A percentile compares a stretch with the other conserved stretches of the same genome.
These are phyloP conservation scores for Dryobates pubescens DNA, from an alignment of 2,797 vertebrate species.

Conservation along the genomic window DNA sequence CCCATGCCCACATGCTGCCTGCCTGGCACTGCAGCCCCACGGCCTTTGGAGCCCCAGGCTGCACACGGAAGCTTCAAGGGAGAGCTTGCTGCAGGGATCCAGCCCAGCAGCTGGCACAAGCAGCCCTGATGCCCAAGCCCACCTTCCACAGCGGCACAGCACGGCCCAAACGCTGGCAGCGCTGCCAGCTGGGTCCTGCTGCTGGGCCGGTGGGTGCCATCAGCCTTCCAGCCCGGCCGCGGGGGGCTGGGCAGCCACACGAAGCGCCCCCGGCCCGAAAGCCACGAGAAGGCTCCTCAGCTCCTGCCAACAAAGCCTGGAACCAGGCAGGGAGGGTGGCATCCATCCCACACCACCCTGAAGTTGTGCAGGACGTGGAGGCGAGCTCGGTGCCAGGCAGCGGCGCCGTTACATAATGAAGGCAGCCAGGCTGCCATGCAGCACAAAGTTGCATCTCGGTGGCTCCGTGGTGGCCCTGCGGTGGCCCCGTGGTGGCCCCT, in stretches of 20 bases:
- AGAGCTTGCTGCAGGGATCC: rapidly evolving
- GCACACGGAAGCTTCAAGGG: neutral
- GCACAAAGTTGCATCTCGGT: conserved; percentile 46
- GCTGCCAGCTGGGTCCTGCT: neutral
- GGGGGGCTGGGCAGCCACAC: rapidly evolving
- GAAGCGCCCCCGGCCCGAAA: neutral
- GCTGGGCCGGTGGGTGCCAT: rapidly evolving
- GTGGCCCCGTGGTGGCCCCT: too few species aligned
- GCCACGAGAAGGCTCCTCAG: neutral
- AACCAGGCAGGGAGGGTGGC: neutral
- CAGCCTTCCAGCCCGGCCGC: neutral
- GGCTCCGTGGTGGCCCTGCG: neutral
- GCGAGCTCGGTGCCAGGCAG: conserved; percentile 47
- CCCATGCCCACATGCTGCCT: rapidly evolving
- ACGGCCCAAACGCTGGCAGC: rapidly evolving
- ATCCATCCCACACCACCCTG: neutral
- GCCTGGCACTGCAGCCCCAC: rapidly evolving
- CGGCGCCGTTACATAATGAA: conserved; percentile 57
- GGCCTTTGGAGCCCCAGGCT: neutral
- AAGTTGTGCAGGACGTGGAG: conserved; percentile 54
- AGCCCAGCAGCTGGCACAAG: neutral
- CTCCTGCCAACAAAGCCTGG: neutral
- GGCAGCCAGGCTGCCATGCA: conserved; percentile 37
- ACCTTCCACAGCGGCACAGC: neutral
- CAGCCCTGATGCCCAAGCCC: neutral